Base-by-base conservation (phyloP, 2,113 vertebrate species). In the Numenius arquata region DNA sequence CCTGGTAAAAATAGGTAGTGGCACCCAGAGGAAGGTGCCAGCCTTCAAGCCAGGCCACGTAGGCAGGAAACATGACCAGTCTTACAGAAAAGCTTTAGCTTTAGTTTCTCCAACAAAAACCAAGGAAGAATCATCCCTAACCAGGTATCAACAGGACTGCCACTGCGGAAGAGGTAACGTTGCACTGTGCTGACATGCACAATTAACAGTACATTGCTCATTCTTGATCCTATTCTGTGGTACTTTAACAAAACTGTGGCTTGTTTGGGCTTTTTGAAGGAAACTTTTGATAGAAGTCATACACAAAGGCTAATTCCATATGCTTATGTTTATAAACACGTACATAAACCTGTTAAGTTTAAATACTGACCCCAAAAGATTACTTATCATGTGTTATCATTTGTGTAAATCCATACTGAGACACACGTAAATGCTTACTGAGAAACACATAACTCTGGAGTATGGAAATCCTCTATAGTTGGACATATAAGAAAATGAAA, bases 21-120 rank as follows among this genome's bases (percentile, higher is more conserved):
- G 91, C 90, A 89, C 62, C 62, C 91, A 94, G 79, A 88, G 83
- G 88, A 79, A 94, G 62, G 92, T 52, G 58, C 83, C 88, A 47
- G 59, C 55, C 93, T 81, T 95, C 83, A 78, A 93, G 52, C 32
- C 36, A 61, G 68, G 71, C 94, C 75, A 5, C 8, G 26, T 16
- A 84, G 11, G 36, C 55, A 95, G 36, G 47, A 90, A 90, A 59
- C 30, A n/a, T 2, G 8, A 76, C 20, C 4, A 74, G 16, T 36
- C 73, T 47, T n/a, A 43, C 1, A 80, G 29, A 62, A 71, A 61
- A 77, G 32, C 68, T 91, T 78, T 23, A 83, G 38, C 32, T 23
- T 48, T 48, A 53, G 41, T 32, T 73, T 61, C 47, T 67, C 29
- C 26, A 77, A 32, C 13, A 20, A 86, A 76, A 91, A 83, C 5